Evolutionary conservation across 2,888 invertebrate species (phyloP), one percentile per base, ranked within the genome.

Genomic region (Nephrocerus scutellatus): DNA sequence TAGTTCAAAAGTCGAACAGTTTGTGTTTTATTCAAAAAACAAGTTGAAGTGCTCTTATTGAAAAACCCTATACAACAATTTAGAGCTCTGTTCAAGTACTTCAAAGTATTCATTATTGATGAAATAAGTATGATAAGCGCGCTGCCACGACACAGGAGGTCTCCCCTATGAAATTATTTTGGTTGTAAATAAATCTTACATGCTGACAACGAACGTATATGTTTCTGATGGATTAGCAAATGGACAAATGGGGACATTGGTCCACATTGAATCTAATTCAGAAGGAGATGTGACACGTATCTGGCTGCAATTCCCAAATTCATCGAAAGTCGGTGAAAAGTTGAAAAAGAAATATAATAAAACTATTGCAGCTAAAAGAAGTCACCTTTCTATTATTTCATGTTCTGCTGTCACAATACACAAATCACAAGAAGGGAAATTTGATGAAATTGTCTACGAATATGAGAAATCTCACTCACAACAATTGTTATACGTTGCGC

Each of bases 61-160:
- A n/a, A n/a, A n/a, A n/a, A n/a, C n/a, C n/a, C n/a, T n/a, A n/a
- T n/a, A n/a, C n/a, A n/a, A n/a, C n/a, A n/a, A n/a, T n/a, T n/a
- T n/a, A n/a, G n/a, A n/a, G 8, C 38, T 21, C 12, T 45, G n/a
- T 47, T 47, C 14, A 34, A 35, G 34, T 41, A 44, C 14, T 44
- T 47, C 24, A 44, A 45, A 43, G 52, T 55, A 2, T n/a, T 59
- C 9, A 54, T 60, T 24, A 54, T 60, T 21, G 57, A 59, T 42
- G 58, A 60, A 52, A 38, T 58, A 3, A 60, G 56, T 35, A 60
- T 59, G 56, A 49, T 60, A 37, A 37, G 53, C n/a, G 54, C 55
- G 15, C 53, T 56, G 43, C 23, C 55, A 19, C 44, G n/a, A n/a
- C n/a, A n/a, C n/a, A n/a, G n/a, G n/a, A n/a, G n/a, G n/a, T n/a